These are phyloP conservation scores for Pelusios castaneus DNA, from an alignment of 2,113 vertebrate species.

Conservation along the genomic window DNA sequence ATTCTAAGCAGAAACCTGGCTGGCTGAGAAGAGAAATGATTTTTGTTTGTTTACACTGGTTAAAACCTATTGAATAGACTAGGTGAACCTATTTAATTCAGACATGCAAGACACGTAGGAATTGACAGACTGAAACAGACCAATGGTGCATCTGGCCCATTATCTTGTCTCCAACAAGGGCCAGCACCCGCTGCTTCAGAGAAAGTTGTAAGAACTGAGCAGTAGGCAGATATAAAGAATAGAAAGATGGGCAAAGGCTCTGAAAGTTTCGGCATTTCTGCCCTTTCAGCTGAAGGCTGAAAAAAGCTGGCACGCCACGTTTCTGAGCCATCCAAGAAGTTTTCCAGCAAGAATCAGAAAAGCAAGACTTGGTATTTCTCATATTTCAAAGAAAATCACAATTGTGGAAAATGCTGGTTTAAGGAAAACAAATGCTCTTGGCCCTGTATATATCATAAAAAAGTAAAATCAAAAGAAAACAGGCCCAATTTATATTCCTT, in stretches of 20 bases:
- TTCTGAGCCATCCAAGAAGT: background rate
- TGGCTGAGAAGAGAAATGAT: fast-evolving
- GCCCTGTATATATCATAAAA: background rate
- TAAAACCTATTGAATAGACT: background rate
- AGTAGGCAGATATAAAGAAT: background rate
- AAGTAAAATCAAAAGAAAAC: background rate
- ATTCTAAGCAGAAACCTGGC: background rate
- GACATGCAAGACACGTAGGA: background rate
- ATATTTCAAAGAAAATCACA: background rate
- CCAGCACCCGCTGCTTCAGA: background rate
- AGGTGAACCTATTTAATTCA: background rate
- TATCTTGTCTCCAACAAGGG: background rate
- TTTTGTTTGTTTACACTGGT: background rate
- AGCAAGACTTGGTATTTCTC: background rate
- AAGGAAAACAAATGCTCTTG: background rate
- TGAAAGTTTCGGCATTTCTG: background rate
- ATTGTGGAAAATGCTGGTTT: background rate
- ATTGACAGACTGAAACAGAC: background rate
- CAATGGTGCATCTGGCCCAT: background rate
- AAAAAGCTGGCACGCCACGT: background rate
- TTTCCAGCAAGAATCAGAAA: background rate
- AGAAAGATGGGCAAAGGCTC: background rate
- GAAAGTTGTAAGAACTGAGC: background rate
- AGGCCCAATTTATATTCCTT: background rate
- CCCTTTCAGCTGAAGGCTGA: background rate